These are phyloP conservation scores for Rhombomys opimus DNA, from an alignment of 2,113 vertebrate species.

Conservation along the genomic window DNA sequence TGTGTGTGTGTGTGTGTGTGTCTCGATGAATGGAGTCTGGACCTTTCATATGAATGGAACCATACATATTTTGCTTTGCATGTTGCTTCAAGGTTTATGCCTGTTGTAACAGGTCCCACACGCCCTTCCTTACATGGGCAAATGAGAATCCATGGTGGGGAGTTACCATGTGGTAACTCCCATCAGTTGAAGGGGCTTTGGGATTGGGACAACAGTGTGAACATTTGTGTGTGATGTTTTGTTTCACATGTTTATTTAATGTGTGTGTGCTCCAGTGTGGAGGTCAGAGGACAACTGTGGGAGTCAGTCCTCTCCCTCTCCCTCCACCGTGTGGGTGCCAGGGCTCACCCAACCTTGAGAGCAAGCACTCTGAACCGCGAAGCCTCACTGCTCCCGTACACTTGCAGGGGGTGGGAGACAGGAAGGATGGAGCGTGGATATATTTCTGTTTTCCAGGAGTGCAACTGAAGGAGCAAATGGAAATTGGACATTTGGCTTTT, in stretches of 20 bases:
- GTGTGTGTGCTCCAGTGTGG: neutral
- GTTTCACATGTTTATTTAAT: neutral
- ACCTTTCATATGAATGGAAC: neutral
- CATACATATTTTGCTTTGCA: neutral
- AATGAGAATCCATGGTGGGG: neutral
- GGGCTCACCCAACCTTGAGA: neutral
- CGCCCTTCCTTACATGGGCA: neutral
- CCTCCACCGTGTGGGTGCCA: too few relatives aligned
- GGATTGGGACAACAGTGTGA: neutral
- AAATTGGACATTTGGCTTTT: neutral
- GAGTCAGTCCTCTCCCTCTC: neutral
- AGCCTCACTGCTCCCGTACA: neutral
- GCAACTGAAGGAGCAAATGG: neutral
- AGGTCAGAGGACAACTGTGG: neutral
- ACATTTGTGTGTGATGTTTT: neutral
- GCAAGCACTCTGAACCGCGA: neutral
- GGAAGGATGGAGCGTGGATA: neutral
- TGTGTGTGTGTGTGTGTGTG: neutral
- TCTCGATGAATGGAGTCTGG: neutral
- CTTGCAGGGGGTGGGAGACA: accelerated
- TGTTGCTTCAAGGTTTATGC: neutral
- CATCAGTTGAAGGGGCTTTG: neutral
- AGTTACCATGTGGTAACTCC: neutral
- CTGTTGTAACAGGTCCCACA: neutral
- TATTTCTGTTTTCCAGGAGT: neutral